Evolutionary conservation across 2,113 vertebrate species (phyloP).

Genomic region (Paracanthobrama guichenoti): DNA sequence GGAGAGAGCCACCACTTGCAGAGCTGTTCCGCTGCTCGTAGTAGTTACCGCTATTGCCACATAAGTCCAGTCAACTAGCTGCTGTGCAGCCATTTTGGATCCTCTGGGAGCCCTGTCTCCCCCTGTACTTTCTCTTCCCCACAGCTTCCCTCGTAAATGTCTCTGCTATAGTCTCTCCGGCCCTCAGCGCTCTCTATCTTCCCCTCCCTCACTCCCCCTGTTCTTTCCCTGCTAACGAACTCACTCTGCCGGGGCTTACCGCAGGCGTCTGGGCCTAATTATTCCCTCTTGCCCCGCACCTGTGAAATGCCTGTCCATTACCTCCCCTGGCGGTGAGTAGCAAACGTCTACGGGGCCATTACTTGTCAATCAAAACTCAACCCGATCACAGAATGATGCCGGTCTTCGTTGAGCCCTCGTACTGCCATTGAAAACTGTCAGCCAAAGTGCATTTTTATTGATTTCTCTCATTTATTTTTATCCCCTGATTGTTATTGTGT

Average conservation of each 20-base stretch:
- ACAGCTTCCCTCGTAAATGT: conserved; percentile 52
- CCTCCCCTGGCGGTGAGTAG: conserved; percentile 66
- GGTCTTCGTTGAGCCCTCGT: conserved; percentile 65
- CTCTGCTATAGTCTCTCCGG: neutral
- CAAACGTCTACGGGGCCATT: conserved; percentile 75
- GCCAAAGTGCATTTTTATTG: conserved; percentile 72
- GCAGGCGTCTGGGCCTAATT: conserved; percentile 76
- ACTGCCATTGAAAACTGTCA: conserved; percentile 73
- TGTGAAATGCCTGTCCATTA: conserved; percentile 75
- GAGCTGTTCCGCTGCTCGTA: neutral
- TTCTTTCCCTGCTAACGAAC: conserved; percentile 68
- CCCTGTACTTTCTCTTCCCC: conserved; percentile 36
- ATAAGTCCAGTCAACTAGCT: conserved; percentile 3
- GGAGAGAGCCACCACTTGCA: conserved; percentile 7
- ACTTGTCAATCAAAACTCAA: conserved; percentile 78
- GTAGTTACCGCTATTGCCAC: conserved; percentile 29
- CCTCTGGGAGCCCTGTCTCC: conserved; percentile 33
- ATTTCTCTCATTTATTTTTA: conserved; percentile 68
- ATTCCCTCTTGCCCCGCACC: conserved; percentile 75
- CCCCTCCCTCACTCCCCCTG: neutral
- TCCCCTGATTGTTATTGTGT: conserved; percentile 57
- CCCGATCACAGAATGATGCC: conserved; percentile 72
- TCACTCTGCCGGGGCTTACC: conserved; percentile 74
- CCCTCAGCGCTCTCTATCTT: neutral
- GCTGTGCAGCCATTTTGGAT: conserved; percentile 17